A percentile compares a stretch with the other conserved stretches of the same genome.
These are phyloP conservation scores for Acromyrmex charruanus DNA, from an alignment of 1,140 invertebrate genomes.

Conservation along the genomic window DNA sequence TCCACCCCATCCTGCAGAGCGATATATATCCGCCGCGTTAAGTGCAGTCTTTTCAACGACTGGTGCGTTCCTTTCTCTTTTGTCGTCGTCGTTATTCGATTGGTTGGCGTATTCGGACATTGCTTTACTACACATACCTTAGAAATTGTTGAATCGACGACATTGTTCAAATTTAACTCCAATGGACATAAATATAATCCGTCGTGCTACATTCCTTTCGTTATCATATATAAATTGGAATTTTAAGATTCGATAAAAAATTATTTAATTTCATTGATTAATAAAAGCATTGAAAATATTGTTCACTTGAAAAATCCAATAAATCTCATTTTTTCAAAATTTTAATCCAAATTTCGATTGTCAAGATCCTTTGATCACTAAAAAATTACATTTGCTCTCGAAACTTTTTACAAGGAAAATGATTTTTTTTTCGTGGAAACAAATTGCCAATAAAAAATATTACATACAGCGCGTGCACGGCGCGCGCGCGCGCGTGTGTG, in stretches of 20 bases:
- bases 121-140: not conserved
- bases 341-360: not conserved
- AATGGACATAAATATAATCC: not conserved
- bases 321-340: not conserved
- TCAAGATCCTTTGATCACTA: not conserved
- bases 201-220: not conserved
- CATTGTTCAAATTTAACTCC: not conserved
- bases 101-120: constrained; percentile 49
- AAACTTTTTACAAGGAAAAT: not conserved
- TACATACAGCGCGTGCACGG: not conserved
- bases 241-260: not conserved
- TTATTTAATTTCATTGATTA: not conserved
- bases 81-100: constrained; percentile 38
- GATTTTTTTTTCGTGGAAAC: not conserved
- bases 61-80: constrained; percentile 48
- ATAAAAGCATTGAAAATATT: not conserved
- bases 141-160: constrained; percentile 15
- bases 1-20: constrained; percentile 63
- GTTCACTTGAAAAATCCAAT: not conserved
- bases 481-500: too few species aligned
- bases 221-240: constrained; percentile 4
- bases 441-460: not conserved
- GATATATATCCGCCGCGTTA: constrained; percentile 71
- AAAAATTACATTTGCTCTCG: not conserved
- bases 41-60: constrained; percentile 71